Evolutionary conservation across 2,113 vertebrate species (phyloP), one percentile per base, ranked within the genome.

Genomic region (Pseudorectes ferrugineus): DNA sequence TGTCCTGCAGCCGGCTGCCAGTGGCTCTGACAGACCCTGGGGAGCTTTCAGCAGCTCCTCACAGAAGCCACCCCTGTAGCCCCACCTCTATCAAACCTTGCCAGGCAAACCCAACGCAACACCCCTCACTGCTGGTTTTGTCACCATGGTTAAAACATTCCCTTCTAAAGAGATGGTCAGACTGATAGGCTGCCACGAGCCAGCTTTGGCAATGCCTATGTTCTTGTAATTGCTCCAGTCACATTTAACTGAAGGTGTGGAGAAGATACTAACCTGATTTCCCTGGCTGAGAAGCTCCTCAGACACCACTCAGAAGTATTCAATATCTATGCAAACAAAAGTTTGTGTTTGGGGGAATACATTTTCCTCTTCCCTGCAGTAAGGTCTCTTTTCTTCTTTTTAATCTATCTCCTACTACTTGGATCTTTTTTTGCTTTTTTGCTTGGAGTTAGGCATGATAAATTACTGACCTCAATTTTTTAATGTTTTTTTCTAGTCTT

Each of bases 391-490:
- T 80, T 74, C 33, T 90, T 79, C 36, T 74, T 93, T 92, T 88
- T 54, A 89, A 79, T 68, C 45, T 73, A 9, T 83, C 78, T 93
- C 70, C 31, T 49, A 51, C 43, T 48, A 75, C 36, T 91, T 77
- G 28, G 25, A 52, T 89, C 23, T 75, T 70, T 85, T 82, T 88
- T 59, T 55, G 42, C 46, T 70, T 93, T 94, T 92, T 62, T 92
- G 80, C 38, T 70, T 85, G 55, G 70, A 77, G 71, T 61, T 70
- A 81, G 46, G 58, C 46, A 58, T 92, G 71, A 95, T 93, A 94
- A 97, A 96, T 94, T 94, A 94, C 95, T 94, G 63, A 96, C 38
- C 48, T 86, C 31, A 57, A 25, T 17, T 48, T 91, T 85, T 66
- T n/a, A 72, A 55, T 79, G 31, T 4, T 43, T 55, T 52, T 52